Conservation (phyloP, 1,140 invertebrate species). For the Drosophila watanabei region DNA sequence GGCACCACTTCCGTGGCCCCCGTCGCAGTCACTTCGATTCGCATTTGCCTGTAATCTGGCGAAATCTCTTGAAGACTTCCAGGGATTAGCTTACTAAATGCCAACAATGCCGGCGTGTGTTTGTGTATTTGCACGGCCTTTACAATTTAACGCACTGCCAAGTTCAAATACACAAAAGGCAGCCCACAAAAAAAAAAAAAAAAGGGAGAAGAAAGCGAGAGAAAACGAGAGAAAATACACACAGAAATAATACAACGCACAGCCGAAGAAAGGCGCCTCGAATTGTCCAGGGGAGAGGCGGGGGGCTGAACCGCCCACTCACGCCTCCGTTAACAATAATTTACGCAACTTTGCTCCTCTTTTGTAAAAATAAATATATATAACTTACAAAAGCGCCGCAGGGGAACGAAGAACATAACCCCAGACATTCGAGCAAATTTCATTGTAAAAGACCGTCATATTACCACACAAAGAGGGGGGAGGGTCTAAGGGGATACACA, state of each 20-base stretch:
- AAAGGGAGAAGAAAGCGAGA: background rate
- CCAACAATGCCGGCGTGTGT: conserved; percentile 42
- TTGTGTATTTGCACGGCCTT: conserved; percentile 66
- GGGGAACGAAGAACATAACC: conserved; percentile 42
- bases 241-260: conserved; percentile 23
- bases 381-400: conserved; percentile 75
- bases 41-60: conserved; percentile 66
- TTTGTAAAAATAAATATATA: conserved; percentile 75
- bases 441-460: conserved; percentile 81
- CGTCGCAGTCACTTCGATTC: conserved; percentile 61
- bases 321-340: conserved; percentile 82
- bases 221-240: conserved; percentile 9
- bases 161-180: conserved; percentile 82
- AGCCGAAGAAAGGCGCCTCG: conserved; percentile 33
- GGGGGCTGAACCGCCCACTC: conserved; percentile 47
- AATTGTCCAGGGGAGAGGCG: conserved; percentile 3
- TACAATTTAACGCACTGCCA: conserved; percentile 83
- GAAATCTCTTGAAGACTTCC: conserved; percentile 72
- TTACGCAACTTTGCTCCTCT: conserved; percentile 83
- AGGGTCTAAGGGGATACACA: background rate
- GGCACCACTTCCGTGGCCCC: conserved; percentile 17
- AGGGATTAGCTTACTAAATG: conserved; percentile 74
- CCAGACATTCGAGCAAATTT: conserved; percentile 60
- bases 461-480: conserved; percentile 43
- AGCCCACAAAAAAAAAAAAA: conserved; percentile 45